Conservation (phyloP, 2,888 invertebrate genomes). For the Caradrina kadenii region DNA sequence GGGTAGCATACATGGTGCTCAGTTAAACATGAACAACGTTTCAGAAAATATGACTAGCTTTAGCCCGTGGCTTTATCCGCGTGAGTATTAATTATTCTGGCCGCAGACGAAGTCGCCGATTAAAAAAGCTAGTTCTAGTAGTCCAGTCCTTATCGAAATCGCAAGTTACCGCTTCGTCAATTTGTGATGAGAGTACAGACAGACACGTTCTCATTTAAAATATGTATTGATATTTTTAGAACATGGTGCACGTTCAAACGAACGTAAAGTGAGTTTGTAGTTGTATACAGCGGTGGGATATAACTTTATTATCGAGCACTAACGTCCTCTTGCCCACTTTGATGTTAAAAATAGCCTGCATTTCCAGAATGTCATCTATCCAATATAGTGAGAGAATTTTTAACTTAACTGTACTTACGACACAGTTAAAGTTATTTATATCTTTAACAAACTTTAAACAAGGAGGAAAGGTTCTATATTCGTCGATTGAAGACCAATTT, state of each 20-base stretch:
- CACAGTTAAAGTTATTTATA: neutral
- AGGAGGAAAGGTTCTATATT: too few relatives aligned
- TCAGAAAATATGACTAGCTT: neutral
- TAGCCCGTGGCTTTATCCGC: too few relatives aligned
- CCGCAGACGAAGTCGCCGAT: too few relatives aligned
- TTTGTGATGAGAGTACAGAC: too few relatives aligned
- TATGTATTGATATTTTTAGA: neutral
- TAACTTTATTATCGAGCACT: slow-evolving; percentile 22
- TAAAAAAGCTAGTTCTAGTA: too few relatives aligned
- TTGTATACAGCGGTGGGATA: slow-evolving; percentile 17
- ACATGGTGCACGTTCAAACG: neutral
- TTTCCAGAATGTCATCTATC: slow-evolving; percentile 10
- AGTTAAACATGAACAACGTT: slow-evolving; percentile 22
- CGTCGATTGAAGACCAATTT: too few relatives aligned
- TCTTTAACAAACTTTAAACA: too few relatives aligned
- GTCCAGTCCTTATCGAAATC: too few relatives aligned
- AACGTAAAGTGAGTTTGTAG: slow-evolving; percentile 5
- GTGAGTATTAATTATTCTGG: too few relatives aligned
- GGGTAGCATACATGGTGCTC: neutral
- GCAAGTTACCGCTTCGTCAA: too few relatives aligned
- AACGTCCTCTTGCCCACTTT: slow-evolving; percentile 4
- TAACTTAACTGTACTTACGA: neutral
- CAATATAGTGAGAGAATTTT: neutral
- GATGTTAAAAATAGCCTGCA: slow-evolving; percentile 22
- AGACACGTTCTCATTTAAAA: too few relatives aligned